phyloP scores from a whole-genome alignment of 2,113 vertebrate species.

The Phycodurus eques region DNA sequence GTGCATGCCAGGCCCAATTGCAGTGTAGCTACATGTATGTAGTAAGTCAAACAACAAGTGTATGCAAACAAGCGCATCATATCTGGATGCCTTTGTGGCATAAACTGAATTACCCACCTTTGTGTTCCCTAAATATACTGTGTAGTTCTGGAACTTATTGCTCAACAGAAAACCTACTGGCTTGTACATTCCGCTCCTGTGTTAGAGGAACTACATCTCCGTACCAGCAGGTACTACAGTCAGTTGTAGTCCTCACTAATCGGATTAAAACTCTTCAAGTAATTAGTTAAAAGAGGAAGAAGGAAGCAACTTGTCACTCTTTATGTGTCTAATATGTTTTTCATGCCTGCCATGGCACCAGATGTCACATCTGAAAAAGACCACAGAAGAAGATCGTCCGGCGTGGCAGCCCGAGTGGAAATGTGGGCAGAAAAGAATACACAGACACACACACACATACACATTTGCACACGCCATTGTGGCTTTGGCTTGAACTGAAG shows the following conservation, averaged over 20 bases:
- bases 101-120: too few relatives aligned
- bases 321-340: slow-evolving; percentile 15
- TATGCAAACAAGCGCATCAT: too few relatives aligned
- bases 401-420: slow-evolving; percentile 36
- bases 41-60: too few relatives aligned
- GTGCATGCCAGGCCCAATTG: too few relatives aligned
- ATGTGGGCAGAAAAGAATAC: slow-evolving; percentile 43
- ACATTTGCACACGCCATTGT: slow-evolving; percentile 8
- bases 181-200: background rate
- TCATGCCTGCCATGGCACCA: slow-evolving; percentile 15
- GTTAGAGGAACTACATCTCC: background rate
- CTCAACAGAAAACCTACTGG: background rate
- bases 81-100: too few relatives aligned
- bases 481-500: slow-evolving; percentile 44
- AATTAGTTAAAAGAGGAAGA: slow-evolving; percentile 4
- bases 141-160: background rate
- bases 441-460: slow-evolving; percentile 12
- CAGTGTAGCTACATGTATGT: too few relatives aligned
- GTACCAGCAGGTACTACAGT: background rate
- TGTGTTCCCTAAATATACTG: too few relatives aligned
- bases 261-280: background rate
- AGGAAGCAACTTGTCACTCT: slow-evolving; percentile 12
- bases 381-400: slow-evolving; percentile 35
- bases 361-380: slow-evolving; percentile 31
- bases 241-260: background rate